Evolutionary conservation across 2,888 invertebrate species (phyloP).

Genomic region (Syritta pipiens): DNA sequence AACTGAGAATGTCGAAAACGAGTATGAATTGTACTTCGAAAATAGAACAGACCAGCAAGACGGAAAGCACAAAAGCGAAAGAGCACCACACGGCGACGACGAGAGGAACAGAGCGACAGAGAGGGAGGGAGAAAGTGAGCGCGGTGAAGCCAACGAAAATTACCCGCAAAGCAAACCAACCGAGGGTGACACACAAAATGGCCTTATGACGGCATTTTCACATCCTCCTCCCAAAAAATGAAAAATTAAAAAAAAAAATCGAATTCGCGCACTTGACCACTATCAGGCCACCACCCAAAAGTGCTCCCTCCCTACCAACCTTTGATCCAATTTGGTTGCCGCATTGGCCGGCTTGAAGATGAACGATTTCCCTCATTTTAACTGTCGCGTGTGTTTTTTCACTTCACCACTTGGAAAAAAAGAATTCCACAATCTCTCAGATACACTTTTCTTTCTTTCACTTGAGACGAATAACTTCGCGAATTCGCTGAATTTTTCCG

Average conservation of each 20-base stretch:
- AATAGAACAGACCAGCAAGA: constrained; percentile 17
- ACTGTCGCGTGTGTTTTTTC: constrained; percentile 74
- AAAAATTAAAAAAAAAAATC: too few species aligned
- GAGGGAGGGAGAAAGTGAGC: neutral
- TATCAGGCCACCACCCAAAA: neutral
- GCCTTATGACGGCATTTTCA: constrained; percentile 47
- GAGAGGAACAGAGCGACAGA: neutral
- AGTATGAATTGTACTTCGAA: constrained; percentile 47
- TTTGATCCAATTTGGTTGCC: constrained; percentile 96
- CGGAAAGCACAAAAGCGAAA: constrained; percentile 1
- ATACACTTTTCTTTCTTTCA: constrained; percentile 1
- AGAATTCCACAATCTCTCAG: neutral
- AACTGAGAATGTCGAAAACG: constrained; percentile 43
- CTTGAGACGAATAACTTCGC: constrained; percentile 27
- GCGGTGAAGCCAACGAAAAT: constrained; percentile 24
- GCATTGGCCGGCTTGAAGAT: constrained; percentile 93
- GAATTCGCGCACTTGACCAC: too few species aligned
- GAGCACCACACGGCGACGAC: neutral
- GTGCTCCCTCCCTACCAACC: constrained; percentile 80
- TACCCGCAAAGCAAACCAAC: constrained; percentile 32
- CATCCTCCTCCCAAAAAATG: neutral
- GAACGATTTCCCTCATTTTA: constrained; percentile 94
- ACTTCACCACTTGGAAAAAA: constrained; percentile 36
- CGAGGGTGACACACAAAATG: constrained; percentile 58
- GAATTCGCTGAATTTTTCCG: constrained; percentile 1